phyloP scores from a whole-genome alignment of 2,888 invertebrate genomes.

The Heliothis peltigera region DNA sequence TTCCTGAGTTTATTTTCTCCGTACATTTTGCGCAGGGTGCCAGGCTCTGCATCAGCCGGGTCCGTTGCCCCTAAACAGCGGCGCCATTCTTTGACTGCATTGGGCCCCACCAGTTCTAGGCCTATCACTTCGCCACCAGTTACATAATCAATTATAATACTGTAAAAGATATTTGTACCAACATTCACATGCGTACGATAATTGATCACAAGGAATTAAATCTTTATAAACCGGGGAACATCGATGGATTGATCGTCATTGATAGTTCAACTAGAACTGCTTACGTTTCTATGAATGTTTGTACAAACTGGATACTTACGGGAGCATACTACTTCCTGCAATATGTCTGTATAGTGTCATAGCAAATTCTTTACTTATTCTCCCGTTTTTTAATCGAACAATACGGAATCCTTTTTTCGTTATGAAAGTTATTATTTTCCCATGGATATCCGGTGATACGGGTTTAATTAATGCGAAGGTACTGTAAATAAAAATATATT shows the following conservation, averaged over 20 bases:
- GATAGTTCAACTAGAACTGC: too few species aligned
- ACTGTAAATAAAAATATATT: constrained; percentile 77
- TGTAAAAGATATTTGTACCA: constrained; percentile 61
- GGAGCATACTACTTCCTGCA: constrained; percentile 89
- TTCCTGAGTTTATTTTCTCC: constrained; percentile 92
- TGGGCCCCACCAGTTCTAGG: constrained; percentile 92
- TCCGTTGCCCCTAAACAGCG: constrained; percentile 91
- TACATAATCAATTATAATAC: constrained; percentile 91
- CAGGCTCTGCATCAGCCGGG: constrained; percentile 90
- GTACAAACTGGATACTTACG: constrained; percentile 85
- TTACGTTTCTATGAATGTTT: constrained; percentile 33
- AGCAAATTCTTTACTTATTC: constrained; percentile 92
- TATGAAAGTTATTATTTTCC: constrained; percentile 93
- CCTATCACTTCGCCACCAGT: constrained; percentile 93
- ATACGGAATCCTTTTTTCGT: constrained; percentile 91
- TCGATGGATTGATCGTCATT: too few species aligned
- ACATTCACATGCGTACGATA: too few species aligned
- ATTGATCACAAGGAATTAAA: too few species aligned
- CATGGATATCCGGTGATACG: constrained; percentile 92
- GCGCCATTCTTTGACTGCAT: constrained; percentile 92
- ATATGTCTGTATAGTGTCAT: constrained; percentile 90
- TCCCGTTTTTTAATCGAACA: constrained; percentile 93
- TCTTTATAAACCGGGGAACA: too few species aligned
- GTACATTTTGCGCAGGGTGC: constrained; percentile 91
- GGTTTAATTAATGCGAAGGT: constrained; percentile 96